Base-by-base conservation (phyloP, 2,113 vertebrate species). In the Neofelis nebulosa region DNA sequence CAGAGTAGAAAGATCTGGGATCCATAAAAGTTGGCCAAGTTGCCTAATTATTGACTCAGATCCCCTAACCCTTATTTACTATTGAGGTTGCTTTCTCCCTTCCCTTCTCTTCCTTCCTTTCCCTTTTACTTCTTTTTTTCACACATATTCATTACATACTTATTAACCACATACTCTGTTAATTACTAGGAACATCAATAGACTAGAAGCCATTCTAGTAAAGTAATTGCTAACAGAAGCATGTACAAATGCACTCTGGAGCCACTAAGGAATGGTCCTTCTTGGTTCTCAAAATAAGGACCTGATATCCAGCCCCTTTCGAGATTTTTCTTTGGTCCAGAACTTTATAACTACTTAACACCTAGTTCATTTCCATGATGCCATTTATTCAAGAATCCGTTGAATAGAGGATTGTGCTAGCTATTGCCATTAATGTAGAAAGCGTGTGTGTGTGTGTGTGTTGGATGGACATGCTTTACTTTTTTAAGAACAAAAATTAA, bases 401-500 rank as follows among this genome's bases (percentile, higher is more conserved):
- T 83, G 19, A 85, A 25, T 33, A 81, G 31, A 69, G 2, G 63
- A 68, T 68, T 74, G 5, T 87, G 25, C 3, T 79, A 69, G 73
- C 55, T n/a, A 31, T 93, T 80, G 11, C 4, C 41, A 18, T 55
- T 83, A 36, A 52, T 21, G 7, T 63, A 68, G 45, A 91, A 96
- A 93, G 19, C 7, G 31, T 45, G 6, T 87, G 19, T 76, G 52
- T 71, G 21, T 4, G 3, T 87, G 10, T 80, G 16, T 48, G 7
- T 71, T 90, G 48, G 33, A 71, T 91, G 52, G 36, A 36, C 45
- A 74, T 68, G n/a, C 5, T 96, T 55, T 71, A 71, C 7, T 96
- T 63, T 71, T 61, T 85, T 82, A 96, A 83, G 33, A 94, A 83
- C 55, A 84, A 73, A 74, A 92, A 90, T 61, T 52, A 25, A 95